These are phyloP conservation scores for Tachycineta bicolor DNA, from an alignment of 2,113 vertebrate genomes.

Conservation along the genomic window DNA sequence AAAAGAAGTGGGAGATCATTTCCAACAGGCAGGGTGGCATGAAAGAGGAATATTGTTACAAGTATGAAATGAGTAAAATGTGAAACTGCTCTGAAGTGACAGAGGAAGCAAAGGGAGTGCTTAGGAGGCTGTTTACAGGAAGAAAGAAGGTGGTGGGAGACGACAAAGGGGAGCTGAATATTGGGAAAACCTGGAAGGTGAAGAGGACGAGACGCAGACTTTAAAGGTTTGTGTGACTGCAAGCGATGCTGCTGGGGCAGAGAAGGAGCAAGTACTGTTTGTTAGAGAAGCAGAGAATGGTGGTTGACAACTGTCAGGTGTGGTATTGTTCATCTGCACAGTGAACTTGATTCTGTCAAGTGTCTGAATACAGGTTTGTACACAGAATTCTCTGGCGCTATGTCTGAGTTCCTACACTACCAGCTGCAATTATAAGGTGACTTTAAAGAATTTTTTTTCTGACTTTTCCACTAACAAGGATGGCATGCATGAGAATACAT, in stretches of 20 bases:
- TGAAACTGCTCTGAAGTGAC: not conserved
- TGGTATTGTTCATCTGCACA: not conserved
- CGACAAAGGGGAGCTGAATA: not conserved
- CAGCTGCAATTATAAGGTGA: not conserved
- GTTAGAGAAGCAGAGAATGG: not conserved
- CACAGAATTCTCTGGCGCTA: not conserved
- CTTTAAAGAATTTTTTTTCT: not conserved
- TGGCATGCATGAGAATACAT: not conserved
- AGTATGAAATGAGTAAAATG: not conserved
- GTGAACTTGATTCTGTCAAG: not conserved
- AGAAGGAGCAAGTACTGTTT: not conserved
- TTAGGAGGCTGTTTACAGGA: not conserved
- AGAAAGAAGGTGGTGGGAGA: not conserved
- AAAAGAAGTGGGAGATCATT: not conserved
- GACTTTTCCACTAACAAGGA: not conserved
- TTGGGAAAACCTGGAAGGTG: not conserved
- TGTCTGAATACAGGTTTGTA: not conserved
- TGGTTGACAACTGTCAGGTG: accelerated
- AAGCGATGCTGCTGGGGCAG: not conserved
- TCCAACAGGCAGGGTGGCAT: not conserved
- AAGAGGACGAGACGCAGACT: not conserved
- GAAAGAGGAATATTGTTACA: not conserved
- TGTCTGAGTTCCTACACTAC: not conserved
- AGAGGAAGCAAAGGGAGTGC: not conserved
- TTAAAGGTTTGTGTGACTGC: not conserved